phyloP scores from a whole-genome alignment of 2,888 invertebrate species.

The Polietes domitor region DNA sequence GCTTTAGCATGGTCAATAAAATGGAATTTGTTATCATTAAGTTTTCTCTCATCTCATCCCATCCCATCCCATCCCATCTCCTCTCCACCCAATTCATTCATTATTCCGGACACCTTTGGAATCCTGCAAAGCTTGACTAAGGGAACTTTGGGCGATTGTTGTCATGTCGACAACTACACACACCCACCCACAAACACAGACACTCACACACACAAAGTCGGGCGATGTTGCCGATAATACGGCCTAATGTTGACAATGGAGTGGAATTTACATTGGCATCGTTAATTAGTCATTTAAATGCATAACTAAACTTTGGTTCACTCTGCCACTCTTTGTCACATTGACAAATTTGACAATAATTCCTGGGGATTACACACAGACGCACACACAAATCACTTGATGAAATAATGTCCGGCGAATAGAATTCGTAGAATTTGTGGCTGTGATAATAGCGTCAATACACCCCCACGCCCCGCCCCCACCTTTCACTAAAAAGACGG shows the following conservation, averaged over 20 bases:
- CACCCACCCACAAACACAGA: background rate
- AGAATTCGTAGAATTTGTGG: background rate
- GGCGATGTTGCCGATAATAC: constrained; percentile 11
- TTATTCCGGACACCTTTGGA: constrained; percentile 33
- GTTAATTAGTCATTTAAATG: constrained; percentile 37
- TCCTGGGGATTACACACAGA: too few relatives aligned
- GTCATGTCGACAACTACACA: background rate
- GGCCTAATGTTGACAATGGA: constrained; percentile 6
- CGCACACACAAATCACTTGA: constrained; percentile 23
- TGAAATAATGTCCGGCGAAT: background rate
- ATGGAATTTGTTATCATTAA: constrained; percentile 40
- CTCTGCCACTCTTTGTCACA: constrained; percentile 13
- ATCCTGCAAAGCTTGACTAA: background rate
- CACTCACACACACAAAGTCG: background rate
- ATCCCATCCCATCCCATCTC: background rate
- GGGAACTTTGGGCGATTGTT: background rate
- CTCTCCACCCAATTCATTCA: background rate
- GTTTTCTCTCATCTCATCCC: background rate
- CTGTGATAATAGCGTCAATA: background rate
- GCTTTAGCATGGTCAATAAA: constrained; percentile 33
- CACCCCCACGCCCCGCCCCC: background rate
- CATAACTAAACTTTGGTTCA: constrained; percentile 26
- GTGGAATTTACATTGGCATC: constrained; percentile 34
- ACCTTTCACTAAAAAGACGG: too few relatives aligned
- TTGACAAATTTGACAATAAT: constrained; percentile 29